These are phyloP conservation scores for Rhodinocichla rosea DNA, from an alignment of 2,113 vertebrate genomes.

Conservation along the genomic window DNA sequence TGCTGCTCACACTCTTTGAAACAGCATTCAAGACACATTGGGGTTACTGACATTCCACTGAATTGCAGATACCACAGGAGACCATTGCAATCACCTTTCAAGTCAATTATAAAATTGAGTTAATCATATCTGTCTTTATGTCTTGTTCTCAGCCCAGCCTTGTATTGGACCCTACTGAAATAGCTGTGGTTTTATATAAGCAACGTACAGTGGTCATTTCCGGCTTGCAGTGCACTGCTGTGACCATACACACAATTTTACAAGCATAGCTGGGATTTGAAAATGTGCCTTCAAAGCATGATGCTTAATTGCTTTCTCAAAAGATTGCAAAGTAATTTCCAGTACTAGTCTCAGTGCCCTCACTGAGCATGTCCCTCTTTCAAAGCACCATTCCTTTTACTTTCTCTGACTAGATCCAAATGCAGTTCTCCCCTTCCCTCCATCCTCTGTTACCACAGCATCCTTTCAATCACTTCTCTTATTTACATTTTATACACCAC, in stretches of 20 bases:
- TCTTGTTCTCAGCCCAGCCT: neutral
- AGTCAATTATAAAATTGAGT: neutral
- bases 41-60: neutral
- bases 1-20: neutral
- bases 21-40: rapidly evolving
- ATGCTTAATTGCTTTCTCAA: constrained; percentile 23
- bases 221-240: neutral
- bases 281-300: neutral
- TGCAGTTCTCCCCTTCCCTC: neutral
- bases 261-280: neutral
- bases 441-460: neutral
- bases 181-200: neutral
- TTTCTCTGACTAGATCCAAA: neutral
- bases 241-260: neutral
- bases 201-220: neutral
- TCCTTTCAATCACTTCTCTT: constrained; percentile 23
- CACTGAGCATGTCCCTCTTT: neutral
- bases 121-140: neutral
- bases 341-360: neutral
- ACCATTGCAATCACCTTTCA: neutral
- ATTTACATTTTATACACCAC: constrained; percentile 16
- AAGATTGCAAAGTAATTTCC: constrained; percentile 6
- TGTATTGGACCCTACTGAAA: neutral
- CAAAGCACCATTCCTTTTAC: neutral
- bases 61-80: neutral